Evolutionary conservation across 2,888 invertebrate species (phyloP).

Genomic region (Chrysolina oricalcia): DNA sequence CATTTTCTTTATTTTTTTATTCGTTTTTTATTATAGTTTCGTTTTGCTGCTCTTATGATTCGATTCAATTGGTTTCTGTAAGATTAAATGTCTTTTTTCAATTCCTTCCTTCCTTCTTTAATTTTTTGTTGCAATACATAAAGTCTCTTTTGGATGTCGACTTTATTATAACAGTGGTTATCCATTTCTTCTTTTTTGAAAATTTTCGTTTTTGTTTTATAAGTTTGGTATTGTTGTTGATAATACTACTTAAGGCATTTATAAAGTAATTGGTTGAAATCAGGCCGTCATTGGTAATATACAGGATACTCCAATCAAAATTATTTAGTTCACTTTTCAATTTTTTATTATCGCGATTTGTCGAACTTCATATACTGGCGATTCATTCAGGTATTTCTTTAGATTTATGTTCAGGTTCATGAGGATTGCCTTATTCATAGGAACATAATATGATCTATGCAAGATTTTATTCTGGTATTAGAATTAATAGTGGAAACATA

Average conservation of each 20-base stretch:
- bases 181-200: constrained; percentile 2
- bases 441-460: too few species aligned
- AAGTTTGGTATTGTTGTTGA: too few species aligned
- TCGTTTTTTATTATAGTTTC: neutral
- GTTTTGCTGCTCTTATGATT: neutral
- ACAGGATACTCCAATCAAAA: neutral
- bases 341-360: neutral
- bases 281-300: neutral
- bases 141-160: constrained; percentile 14
- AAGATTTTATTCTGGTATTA: too few species aligned
- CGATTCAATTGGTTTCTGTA: neutral
- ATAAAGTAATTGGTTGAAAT: neutral
- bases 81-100: neutral
- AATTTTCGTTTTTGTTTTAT: constrained; percentile 9
- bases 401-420: too few species aligned
- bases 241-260: neutral
- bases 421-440: too few species aligned
- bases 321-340: neutral
- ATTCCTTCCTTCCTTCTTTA: neutral
- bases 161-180: neutral
- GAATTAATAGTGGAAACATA: too few species aligned
- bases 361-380: neutral
- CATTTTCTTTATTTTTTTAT: neutral
- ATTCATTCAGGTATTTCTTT: neutral
- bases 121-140: neutral